Base-by-base conservation (phyloP, 2,888 invertebrate genomes). In the Cephus nigrinus region DNA sequence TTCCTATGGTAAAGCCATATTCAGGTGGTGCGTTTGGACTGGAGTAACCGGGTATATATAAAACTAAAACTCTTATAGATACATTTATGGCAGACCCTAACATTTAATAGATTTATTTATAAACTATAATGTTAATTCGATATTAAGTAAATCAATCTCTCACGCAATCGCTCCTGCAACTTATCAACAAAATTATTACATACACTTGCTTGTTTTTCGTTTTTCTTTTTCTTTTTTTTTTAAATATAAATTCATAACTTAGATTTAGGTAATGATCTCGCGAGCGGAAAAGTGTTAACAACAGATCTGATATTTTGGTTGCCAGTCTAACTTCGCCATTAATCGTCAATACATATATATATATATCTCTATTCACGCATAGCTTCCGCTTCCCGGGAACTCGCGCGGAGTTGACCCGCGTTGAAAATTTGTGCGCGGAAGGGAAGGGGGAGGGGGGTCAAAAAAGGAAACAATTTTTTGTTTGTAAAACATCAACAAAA, bases 131-230 rank as follows among this genome's bases (percentile, higher is more conserved):
- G 82, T 85, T 84, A 82, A 86, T 31, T 84, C 82, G 82, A 86
- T 81, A 84, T 88, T 90, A 90, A 90, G 90, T 89, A 90, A 89
- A 86, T 88, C 86, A 89, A 88, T 89, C 88, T 88, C 88, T 87
- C 88, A 82, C 85, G 84, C 86, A 87, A 84, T 86, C 84, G 83
- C 82, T 85, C 83, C 83, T 83, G 80, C 83, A 84, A 3, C 82
- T 83, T 83, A 81, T 87, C 84, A 84, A 86, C 83, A 85, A 84
- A 84, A 80, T 77, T 69, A 80, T 86, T 83, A 82, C 82, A 84
- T 84, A 81, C 82, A 85, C 79, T 83, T 81, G 82, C 84, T 80
- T 76, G 81, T 82, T 72, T 80, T 82, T 76, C 80, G 12, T 35
- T 82, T 75, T 79, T 69, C 78, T 81, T 82, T 75, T 79, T 69